Conservation (phyloP, 2,113 vertebrate species). For the Heterocephalus glaber region DNA sequence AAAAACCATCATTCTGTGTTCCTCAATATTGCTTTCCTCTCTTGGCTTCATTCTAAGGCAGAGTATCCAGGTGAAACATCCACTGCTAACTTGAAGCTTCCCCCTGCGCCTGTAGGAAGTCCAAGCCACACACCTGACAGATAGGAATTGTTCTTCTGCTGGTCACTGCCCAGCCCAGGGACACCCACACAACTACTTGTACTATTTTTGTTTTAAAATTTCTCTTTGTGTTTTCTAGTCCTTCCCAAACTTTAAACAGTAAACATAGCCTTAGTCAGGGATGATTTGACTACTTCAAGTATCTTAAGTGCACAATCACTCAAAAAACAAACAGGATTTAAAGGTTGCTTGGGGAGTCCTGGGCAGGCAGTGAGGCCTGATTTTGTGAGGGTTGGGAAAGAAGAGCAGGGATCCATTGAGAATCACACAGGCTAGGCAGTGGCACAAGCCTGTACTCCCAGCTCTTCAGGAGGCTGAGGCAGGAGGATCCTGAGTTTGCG, state of each 20-base stretch:
- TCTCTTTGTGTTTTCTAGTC: neutral
- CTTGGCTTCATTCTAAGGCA: neutral
- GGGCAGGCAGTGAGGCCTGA: neutral
- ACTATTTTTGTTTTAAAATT: neutral
- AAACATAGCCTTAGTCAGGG: neutral
- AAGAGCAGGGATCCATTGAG: neutral
- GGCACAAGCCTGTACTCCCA: neutral
- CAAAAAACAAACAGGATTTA: neutral
- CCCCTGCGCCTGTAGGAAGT: neutral
- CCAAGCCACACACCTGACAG: neutral
- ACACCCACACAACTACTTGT: no score
- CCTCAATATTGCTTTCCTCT: neutral
- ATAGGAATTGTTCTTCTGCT: neutral
- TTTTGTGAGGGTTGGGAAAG: neutral
- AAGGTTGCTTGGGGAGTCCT: neutral
- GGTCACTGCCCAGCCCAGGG: neutral
- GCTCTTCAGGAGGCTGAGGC: neutral
- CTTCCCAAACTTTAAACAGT: neutral
- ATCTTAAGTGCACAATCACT: neutral
- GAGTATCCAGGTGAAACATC: neutral
- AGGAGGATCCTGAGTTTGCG: neutral
- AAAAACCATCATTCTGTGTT: no score
- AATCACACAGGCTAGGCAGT: neutral
- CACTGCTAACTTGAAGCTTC: neutral
- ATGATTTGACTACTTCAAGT: neutral